These are phyloP conservation scores for Zaprionus lachaisei DNA, from an alignment of 1,140 invertebrate genomes.

Conservation along the genomic window DNA sequence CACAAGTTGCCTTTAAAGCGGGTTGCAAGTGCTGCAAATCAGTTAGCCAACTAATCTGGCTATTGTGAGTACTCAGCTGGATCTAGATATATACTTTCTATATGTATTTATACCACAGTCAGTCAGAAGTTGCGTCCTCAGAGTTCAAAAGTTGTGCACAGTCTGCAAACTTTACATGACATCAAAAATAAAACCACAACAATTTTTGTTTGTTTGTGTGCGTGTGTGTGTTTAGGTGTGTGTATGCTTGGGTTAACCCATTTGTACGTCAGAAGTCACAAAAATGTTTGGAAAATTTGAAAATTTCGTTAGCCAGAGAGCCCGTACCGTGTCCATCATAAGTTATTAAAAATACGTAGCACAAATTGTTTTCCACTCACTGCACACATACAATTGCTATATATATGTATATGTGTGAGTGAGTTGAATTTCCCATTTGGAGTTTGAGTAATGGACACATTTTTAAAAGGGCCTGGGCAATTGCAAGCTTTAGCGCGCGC, in stretches of 20 bases:
- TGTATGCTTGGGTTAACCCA: constrained; percentile 20
- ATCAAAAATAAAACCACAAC: constrained; percentile 7
- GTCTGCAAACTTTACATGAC: constrained; percentile 8
- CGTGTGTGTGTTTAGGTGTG: background rate
- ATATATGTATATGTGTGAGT: background rate
- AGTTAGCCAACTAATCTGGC: background rate
- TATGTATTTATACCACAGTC: constrained; percentile 2
- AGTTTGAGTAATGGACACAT: constrained; percentile 66
- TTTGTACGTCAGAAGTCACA: constrained; percentile 19
- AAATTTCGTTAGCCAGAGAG: constrained; percentile 25
- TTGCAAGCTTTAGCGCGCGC: constrained; percentile 49
- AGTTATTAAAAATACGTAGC: constrained; percentile 47
- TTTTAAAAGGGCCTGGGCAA: constrained; percentile 26
- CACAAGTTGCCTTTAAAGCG: background rate
- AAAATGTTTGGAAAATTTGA: constrained; percentile 20
- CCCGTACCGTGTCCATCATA: constrained; percentile 34
- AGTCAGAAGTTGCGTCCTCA: background rate
- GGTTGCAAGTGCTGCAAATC: background rate
- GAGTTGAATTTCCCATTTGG: constrained; percentile 40
- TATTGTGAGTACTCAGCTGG: background rate
- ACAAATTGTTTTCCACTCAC: constrained; percentile 31
- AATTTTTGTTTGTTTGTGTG: background rate
- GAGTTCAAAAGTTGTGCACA: background rate
- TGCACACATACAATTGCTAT: constrained; percentile 2
- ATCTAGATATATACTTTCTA: background rate